Evolutionary conservation across 2,797 vertebrate genomes (phyloP), one percentile per base, ranked within the genome.

Genomic region (Acipenser transmontanus): DNA sequence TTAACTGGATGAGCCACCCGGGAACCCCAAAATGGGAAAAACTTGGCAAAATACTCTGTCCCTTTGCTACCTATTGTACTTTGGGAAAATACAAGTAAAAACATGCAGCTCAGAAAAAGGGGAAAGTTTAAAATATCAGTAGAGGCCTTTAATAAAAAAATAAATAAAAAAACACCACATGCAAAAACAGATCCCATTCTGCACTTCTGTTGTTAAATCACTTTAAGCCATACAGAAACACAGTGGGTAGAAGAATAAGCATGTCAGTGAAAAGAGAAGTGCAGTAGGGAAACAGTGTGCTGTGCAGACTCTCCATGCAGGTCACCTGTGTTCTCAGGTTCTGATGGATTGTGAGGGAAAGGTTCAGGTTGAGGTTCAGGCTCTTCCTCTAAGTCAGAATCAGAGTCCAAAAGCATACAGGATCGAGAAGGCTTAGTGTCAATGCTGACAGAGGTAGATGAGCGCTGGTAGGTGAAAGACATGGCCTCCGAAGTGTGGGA

Each of bases 381-480:
- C 68, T 92, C 91, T 80, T 88, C 88, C 47, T 79, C 78, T 9
- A 73, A 69, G 54, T 84, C 83, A 3, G 81, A 82, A 80, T 94
- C 92, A 83, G 92, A 93, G 84, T 89, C 86, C 71, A 89, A 68
- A 79, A 74, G 84, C 66, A 84, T 81, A 56, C 81, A 89, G 85
- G 80, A 86, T 71, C 91, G 86, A 85, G 90, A 85, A 75, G 95
- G 95, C 85, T 94, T 92, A 74, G 95, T 94, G 84, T 91, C 93
- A 81, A 99, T 88, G 90, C 84, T 86, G 87, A 99, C 92, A 68
- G 94, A 97, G 73, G 95, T 92, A 74, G 96, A 96, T 73, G 95
- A 95, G 77, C 93, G 94, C 74, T 98, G 90, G 85, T 98, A 99
- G 83, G 92, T 94, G 89, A 97, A 98, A 72, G 95, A 98, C 97